These are phyloP conservation scores for Auanema sp. DNA, from an alignment of 2,888 invertebrate genomes.

Conservation along the genomic window DNA sequence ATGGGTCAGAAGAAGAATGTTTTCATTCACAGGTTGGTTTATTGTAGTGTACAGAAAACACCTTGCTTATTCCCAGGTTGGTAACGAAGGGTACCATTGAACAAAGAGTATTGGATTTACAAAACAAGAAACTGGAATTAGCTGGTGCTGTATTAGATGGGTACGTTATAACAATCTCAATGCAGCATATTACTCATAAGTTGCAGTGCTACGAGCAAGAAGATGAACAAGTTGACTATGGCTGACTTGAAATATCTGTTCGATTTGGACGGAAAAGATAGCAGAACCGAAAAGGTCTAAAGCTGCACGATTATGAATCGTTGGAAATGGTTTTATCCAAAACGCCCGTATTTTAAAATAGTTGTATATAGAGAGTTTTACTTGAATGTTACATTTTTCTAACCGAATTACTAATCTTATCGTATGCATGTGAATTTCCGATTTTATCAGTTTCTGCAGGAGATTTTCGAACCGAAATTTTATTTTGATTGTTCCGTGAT, in stretches of 20 bases:
- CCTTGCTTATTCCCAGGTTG: conserved; percentile 70
- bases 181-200: conserved; percentile 13
- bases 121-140: conserved; percentile 78
- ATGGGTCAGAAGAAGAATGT: conserved; percentile 84
- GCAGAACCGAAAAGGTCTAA: no score
- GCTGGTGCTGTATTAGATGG: conserved; percentile 69
- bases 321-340: no score
- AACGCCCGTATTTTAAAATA: no score
- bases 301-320: no score
- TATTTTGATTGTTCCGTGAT: no score
- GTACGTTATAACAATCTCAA: conserved; percentile 27
- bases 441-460: no score
- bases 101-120: conserved; percentile 79
- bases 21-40: conserved; percentile 77
- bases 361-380: no score
- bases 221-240: conserved; percentile 51
- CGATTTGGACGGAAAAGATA: conserved; percentile 30
- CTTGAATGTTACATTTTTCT: no score
- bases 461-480: no score
- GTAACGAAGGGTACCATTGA: conserved; percentile 85
- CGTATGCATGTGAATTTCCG: no score
- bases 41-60: background rate
- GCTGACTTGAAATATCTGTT: conserved; percentile 55
- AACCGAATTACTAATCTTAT: no score
- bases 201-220: conserved; percentile 48